Evolutionary conservation across 2,888 invertebrate species (phyloP).

Genomic region (Chrysolina oricalcia): DNA sequence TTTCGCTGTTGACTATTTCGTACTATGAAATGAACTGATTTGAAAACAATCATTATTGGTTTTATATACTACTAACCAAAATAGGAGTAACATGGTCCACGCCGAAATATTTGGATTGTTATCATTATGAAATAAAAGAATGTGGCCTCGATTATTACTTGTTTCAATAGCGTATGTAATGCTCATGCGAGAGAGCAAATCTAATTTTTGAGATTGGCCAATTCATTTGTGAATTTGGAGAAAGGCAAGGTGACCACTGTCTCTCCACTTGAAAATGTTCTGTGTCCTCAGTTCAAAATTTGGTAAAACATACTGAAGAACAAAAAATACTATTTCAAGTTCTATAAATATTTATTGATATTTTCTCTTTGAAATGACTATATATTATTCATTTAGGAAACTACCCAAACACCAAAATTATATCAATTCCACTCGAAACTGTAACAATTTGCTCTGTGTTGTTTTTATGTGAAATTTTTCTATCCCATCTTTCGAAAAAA

Average conservation of each 20-base stretch:
- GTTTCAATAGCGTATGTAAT: neutral
- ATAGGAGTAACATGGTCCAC: constrained; percentile 10
- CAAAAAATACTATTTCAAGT: too few species aligned
- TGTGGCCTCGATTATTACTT: constrained; percentile 4
- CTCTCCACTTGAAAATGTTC: too few species aligned
- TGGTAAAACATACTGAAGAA: too few species aligned
- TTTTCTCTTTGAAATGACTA: too few species aligned
- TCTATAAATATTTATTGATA: too few species aligned
- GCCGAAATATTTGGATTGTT: constrained; percentile 7
- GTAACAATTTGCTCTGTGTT: too few species aligned
- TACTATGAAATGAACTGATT: constrained; percentile 9
- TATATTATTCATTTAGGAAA: too few species aligned
- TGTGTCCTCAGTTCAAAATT: too few species aligned
- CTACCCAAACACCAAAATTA: too few species aligned
- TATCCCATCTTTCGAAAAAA: too few species aligned
- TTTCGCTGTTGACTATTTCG: neutral
- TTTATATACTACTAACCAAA: constrained; percentile 5
- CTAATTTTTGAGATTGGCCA: constrained; percentile 6
- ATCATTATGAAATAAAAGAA: constrained; percentile 11
- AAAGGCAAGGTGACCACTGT: neutral
- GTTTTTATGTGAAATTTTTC: too few species aligned
- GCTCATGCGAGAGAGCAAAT: neutral
- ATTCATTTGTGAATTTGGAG: constrained; percentile 8
- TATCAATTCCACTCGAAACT: too few species aligned
- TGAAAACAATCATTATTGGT: constrained; percentile 2